Percentiles rank a stretch among this genome's conserved stretches.
Evolutionary conservation across 2,113 vertebrate species (phyloP).

Genomic region (Orycteropus afer): DNA sequence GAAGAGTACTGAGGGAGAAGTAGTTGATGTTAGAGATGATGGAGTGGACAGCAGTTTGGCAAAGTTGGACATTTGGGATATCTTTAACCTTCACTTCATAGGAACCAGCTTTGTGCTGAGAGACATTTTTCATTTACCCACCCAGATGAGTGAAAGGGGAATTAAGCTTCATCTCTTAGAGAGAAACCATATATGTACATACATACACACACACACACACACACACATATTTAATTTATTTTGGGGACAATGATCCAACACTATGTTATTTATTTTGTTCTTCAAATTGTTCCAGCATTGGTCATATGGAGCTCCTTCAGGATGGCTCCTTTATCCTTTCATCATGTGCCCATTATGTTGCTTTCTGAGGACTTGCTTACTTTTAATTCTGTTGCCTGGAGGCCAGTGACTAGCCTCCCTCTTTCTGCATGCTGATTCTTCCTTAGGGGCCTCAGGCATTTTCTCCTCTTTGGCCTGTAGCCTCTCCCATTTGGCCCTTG

Average conservation of each 20-base stretch:
- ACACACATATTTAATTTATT: background rate
- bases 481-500: background rate
- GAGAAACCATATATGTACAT: background rate
- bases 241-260: background rate
- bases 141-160: background rate
- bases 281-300: background rate
- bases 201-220: background rate
- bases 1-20: too few species aligned
- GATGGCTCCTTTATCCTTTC: background rate
- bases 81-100: too few species aligned
- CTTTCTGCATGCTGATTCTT: background rate
- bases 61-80: too few species aligned
- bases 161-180: background rate
- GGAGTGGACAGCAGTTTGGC: too few species aligned
- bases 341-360: background rate
- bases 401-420: background rate
- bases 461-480: background rate
- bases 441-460: background rate
- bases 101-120: too few species aligned
- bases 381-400: conserved; percentile 4
- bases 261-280: background rate
- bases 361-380: background rate
- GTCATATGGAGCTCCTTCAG: background rate
- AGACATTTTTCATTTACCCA: too few species aligned
- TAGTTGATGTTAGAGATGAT: too few species aligned